phyloP scores from a whole-genome alignment of 2,113 vertebrate genomes.

The Panurus biarmicus region DNA sequence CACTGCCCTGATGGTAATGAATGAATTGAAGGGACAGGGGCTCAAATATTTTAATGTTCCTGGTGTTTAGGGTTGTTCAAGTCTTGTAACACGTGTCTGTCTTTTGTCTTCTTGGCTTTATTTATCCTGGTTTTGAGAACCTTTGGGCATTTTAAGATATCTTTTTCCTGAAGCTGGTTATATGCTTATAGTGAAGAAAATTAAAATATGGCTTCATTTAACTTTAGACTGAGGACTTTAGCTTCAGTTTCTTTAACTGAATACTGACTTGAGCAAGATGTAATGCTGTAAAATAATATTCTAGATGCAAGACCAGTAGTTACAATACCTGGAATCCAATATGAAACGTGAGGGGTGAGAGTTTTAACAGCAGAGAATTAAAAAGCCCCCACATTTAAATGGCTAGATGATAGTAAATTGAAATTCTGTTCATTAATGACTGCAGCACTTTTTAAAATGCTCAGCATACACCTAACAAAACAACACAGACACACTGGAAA shows the following conservation, averaged over 20 bases:
- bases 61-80: background rate
- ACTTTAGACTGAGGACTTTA: background rate
- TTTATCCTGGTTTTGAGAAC: background rate
- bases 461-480: background rate
- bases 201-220: background rate
- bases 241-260: background rate
- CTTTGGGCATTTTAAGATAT: background rate
- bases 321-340: background rate
- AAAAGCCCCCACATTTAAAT: background rate
- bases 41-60: background rate
- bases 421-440: slow-evolving; percentile 38
- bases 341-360: background rate
- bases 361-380: background rate
- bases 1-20: background rate
- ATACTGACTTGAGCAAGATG: background rate
- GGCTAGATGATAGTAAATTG: background rate
- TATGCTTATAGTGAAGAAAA: background rate
- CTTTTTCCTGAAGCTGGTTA: background rate
- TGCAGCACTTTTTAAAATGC: slow-evolving; percentile 44
- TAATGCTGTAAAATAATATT: background rate
- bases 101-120: background rate
- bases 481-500: background rate
- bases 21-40: background rate
- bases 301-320: background rate
- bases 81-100: background rate